Evolutionary conservation across 2,797 vertebrate species (phyloP).

Genomic region (Hybognathus amarus): DNA sequence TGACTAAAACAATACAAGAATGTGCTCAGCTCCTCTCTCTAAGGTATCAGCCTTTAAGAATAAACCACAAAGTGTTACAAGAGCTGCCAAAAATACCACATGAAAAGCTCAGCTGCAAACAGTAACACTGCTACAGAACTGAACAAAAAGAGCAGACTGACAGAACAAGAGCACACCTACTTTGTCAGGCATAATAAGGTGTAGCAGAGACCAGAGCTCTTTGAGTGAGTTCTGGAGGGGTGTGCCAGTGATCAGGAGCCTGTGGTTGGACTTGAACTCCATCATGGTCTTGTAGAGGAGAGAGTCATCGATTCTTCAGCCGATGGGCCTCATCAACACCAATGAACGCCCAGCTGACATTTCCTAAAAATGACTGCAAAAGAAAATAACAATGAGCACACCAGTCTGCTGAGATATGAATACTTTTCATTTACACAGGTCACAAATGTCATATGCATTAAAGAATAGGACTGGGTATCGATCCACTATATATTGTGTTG

Average conservation of each 20-base stretch:
- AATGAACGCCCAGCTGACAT: conserved; percentile 93
- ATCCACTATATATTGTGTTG: background rate
- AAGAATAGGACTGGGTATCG: background rate
- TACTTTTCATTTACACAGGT: background rate
- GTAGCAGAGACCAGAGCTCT: conserved; percentile 97
- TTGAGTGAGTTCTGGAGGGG: conserved; percentile 98
- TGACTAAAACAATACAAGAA: background rate
- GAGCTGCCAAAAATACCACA: conserved; percentile 3
- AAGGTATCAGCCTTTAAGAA: background rate
- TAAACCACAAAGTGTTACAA: background rate
- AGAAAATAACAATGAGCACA: conserved; percentile 26
- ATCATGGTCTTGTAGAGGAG: conserved; percentile 99
- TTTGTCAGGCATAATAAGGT: conserved; percentile 99
- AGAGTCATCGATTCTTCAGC: conserved; percentile 97
- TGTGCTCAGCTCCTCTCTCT: background rate
- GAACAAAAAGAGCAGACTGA: background rate
- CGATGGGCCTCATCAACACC: conserved; percentile 98
- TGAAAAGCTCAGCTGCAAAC: background rate
- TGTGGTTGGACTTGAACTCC: conserved; percentile 96
- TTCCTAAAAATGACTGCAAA: conserved; percentile 92
- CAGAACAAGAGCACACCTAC: conserved; percentile 75
- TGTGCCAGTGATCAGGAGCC: conserved; percentile 97
- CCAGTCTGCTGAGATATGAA: background rate
- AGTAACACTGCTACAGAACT: background rate
- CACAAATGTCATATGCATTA: background rate